Evolutionary conservation across 2,113 vertebrate species (phyloP), one percentile per base, ranked within the genome.

Genomic region (Corythornis madagascariensis): DNA sequence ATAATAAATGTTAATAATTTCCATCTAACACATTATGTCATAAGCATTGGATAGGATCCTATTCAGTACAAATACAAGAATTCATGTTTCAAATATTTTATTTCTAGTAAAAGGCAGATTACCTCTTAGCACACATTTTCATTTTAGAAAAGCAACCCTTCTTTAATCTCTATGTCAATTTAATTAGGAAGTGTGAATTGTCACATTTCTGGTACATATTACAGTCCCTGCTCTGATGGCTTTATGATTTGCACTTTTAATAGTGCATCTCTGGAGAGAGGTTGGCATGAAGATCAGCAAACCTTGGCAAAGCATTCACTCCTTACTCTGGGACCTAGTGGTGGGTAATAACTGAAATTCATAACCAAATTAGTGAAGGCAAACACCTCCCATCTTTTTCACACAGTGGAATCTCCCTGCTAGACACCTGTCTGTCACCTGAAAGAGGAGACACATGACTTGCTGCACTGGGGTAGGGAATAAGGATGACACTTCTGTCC

Each of bases 161-260:
- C 45, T 48, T 89, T 80, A 89, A 73, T 87, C 13, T 60, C 45
- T 20, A 59, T 89, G 74, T 55, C 91, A 72, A 70, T 79, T 93
- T 91, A 89, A 91, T 91, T 55, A 80, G 31, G 42, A 95, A 89
- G 75, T 70, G 89, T 83, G 63, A 92, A 91, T 43, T 83, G 75
- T 73, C 85, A 79, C 88, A 76, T 67, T 76, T 70, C 64, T 73
- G 59, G 35, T 55, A 66, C 42, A 72, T 21, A 22, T 59, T 80
- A 63, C 55, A 85, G 64, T 79, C 53, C 75, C 71, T 73, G 71
- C 50, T 73, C 59, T 7, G 22, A 73, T 20, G 1, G 2, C 31
- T 82, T 72, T 2, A 9, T 50, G 53, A 85, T 69, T 91, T 91
- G 35, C 74, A 82, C 70, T 73, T 91, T 59, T 76, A 89, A 87